Evolutionary conservation across 2,113 vertebrate species (phyloP).

Genomic region (Corythornis cristatus): DNA sequence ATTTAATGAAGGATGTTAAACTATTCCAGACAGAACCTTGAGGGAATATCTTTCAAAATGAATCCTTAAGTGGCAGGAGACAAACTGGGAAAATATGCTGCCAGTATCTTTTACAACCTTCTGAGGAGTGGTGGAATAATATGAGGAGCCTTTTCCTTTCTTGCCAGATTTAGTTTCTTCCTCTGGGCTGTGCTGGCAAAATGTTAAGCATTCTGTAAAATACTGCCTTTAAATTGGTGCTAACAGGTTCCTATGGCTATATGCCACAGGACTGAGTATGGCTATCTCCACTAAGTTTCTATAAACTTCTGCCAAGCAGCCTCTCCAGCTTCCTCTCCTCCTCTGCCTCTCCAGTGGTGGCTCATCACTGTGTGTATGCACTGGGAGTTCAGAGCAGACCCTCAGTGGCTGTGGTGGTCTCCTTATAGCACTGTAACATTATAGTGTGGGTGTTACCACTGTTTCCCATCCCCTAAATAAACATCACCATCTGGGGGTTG

Average conservation of each 20-base stretch:
- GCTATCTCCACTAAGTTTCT: not conserved
- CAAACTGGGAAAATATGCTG: conserved; percentile 32
- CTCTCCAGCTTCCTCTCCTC: not conserved
- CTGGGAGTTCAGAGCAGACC: not conserved
- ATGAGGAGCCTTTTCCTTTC: not conserved
- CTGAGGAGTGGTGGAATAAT: not conserved
- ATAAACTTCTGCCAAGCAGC: not conserved
- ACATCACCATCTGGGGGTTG: not conserved
- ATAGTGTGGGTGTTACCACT: not conserved
- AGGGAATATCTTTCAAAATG: conserved; percentile 18
- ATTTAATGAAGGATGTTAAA: conserved; percentile 9
- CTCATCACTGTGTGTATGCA: fast-evolving
- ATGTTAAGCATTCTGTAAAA: not conserved
- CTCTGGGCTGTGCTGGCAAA: not conserved
- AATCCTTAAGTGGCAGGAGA: not conserved
- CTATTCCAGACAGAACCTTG: not conserved
- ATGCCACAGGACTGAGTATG: not conserved
- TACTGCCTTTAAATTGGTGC: not conserved
- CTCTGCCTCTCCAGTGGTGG: not conserved
- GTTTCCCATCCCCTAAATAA: not conserved
- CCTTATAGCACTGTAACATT: not conserved
- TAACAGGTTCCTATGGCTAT: not conserved
- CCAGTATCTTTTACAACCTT: not conserved
- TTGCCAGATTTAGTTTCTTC: not conserved
- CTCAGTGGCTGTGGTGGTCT: fast-evolving